Evolutionary conservation across 2,888 invertebrate species (phyloP), one percentile per base, ranked within the genome.

Genomic region (Drosophila paracracens): DNA sequence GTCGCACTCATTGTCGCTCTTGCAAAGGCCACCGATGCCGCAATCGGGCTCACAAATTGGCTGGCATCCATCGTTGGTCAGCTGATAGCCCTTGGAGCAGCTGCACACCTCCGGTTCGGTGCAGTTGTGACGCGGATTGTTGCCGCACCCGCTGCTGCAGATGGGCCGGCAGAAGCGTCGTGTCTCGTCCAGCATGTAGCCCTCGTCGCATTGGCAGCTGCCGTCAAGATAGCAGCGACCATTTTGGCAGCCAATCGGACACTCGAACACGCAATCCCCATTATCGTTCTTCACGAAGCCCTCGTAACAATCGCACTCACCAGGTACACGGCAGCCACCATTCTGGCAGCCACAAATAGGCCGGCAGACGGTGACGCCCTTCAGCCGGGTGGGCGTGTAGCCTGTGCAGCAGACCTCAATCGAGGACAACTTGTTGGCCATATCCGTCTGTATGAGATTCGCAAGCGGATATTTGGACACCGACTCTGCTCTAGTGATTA

Each of bases 371-470:
- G 83, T 89, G 4, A 74, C 77, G 18, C 88, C 87, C 11, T 58
- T 74, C 48, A 86, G 73, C 0, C 88, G 81, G 16, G 82, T 80
- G 16, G 89, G 67, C 21, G 65, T 76, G 70, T 95, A 97, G n/a
- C 96, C 97, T 0, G 94, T 94, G 90, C 97, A 97, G 89, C 97
- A 97, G 38, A 95, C 94, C 74, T 95, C 94, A 83, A 96, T 95
- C 59, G 94, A 94, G 79, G 95, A 95, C 65, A 95, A 93, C 31
- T 95, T 94, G 18, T 95, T 93, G 21, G 94, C 93, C 1, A 95
- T 71, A 43, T 93, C 92, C 31, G 76, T 59, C 53, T 92, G 92
- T 21, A 90, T 83, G 31, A 70, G 53, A 18, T 74, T 80, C 2
- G 89, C 81, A 31, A 77, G 62, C 29, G 86, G 54, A 64, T 91